Conservation (phyloP, 2,888 invertebrate genomes). For the Lingula anatina region DNA sequence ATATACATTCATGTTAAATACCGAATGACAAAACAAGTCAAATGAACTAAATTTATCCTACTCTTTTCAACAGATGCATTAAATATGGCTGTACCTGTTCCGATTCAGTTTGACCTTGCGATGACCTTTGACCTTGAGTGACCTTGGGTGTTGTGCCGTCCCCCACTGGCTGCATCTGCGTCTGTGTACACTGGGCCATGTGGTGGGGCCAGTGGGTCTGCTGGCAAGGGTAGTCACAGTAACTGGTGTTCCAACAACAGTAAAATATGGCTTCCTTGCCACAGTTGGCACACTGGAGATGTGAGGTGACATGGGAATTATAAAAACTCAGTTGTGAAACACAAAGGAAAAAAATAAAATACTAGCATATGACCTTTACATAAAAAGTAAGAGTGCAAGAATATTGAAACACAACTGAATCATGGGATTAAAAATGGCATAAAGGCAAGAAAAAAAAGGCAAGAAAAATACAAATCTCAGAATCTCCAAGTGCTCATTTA, state of each 20-base stretch:
- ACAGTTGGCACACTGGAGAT: conserved; percentile 74
- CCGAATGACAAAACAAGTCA: too few species aligned
- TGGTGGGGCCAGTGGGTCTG: conserved; percentile 80
- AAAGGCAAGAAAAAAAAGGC: too few species aligned
- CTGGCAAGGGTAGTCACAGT: conserved; percentile 86
- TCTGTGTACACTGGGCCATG: conserved; percentile 60
- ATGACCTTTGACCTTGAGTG: not conserved
- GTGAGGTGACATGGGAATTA: not conserved
- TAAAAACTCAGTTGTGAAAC: too few species aligned
- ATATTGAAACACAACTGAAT: too few species aligned
- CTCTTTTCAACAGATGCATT: too few species aligned
- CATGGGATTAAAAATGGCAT: too few species aligned
- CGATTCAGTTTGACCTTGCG: too few species aligned
- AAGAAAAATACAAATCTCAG: too few species aligned
- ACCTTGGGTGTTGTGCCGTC: not conserved
- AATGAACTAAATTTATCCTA: too few species aligned
- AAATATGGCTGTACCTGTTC: too few species aligned
- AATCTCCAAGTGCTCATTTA: too few species aligned
- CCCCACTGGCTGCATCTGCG: conserved; percentile 16
- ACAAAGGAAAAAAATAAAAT: not conserved
- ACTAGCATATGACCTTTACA: not conserved
- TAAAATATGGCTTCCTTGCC: conserved; percentile 83
- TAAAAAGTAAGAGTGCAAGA: not conserved
- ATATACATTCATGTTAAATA: too few species aligned
- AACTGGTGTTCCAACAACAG: conserved; percentile 95